Conservation (phyloP, 2,888 invertebrate genomes). For the Eucera pruinosa region DNA sequence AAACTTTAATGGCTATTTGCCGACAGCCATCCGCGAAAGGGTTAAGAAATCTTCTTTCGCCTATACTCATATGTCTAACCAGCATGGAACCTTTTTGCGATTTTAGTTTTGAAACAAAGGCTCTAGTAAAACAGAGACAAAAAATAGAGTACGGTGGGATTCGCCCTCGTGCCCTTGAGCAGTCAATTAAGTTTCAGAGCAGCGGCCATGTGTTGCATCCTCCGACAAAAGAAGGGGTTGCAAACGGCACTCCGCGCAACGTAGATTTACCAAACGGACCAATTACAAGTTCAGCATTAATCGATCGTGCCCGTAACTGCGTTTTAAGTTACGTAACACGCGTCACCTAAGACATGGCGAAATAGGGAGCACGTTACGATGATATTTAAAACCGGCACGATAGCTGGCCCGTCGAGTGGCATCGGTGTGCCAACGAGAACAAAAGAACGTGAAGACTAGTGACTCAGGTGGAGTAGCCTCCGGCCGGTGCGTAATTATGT, state of each 20-base stretch:
- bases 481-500: slow-evolving; percentile 80
- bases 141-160: not conserved
- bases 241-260: not conserved
- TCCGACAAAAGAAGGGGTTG: not conserved
- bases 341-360: slow-evolving; percentile 33
- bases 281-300: not conserved
- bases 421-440: slow-evolving; percentile 64
- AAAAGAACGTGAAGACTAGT: slow-evolving; percentile 79
- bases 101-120: not conserved
- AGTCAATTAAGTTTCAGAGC: not conserved
- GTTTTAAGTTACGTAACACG: slow-evolving; percentile 44
- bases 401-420: slow-evolving; percentile 40
- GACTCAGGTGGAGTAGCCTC: slow-evolving; percentile 79
- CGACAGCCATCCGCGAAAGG: too few species aligned
- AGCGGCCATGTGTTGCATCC: slow-evolving; percentile 4
- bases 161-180: slow-evolving; percentile 7
- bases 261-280: not conserved
- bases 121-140: not conserved
- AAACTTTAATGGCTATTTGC: too few species aligned
- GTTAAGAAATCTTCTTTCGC: too few species aligned
- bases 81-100: not conserved
- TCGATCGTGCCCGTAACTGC: slow-evolving; percentile 39
- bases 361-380: slow-evolving; percentile 23
- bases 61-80: not conserved
- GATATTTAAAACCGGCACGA: slow-evolving; percentile 60